phyloP scores from a whole-genome alignment of 2,888 invertebrate species.

The Sepiola atlantica region DNA sequence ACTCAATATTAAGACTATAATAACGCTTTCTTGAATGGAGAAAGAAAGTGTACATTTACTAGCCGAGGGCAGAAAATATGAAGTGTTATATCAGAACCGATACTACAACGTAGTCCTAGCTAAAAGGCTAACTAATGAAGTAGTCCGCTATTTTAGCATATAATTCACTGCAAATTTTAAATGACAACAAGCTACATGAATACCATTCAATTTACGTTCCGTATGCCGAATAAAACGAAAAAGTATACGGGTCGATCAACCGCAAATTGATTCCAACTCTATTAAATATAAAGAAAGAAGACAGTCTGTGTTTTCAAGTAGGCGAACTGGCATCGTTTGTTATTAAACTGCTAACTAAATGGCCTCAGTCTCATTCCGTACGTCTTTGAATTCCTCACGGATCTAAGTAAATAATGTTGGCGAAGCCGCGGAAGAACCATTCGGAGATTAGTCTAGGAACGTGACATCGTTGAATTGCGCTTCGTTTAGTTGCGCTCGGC shows the following conservation, averaged over 20 bases:
- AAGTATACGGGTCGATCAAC: background rate
- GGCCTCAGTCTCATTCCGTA: background rate
- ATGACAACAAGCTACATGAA: no score
- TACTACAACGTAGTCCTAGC: no score
- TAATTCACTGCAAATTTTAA: no score
- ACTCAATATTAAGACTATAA: no score
- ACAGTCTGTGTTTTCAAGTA: background rate
- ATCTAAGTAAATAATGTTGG: constrained; percentile 8
- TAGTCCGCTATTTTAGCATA: no score
- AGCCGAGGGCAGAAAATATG: no score
- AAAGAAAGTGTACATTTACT: no score
- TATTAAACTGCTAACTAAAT: background rate
- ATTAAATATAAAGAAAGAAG: background rate
- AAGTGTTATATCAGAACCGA: no score
- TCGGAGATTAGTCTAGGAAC: background rate
- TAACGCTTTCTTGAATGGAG: no score
- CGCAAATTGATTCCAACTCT: background rate
- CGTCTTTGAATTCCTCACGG: constrained; percentile 20
- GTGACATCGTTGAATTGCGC: background rate
- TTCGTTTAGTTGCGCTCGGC: background rate
- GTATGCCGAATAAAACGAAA: fast-evolving
- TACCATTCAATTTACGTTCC: no score
- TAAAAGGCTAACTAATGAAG: no score
- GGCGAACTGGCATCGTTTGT: background rate
- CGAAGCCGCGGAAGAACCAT: background rate